phyloP scores from a whole-genome alignment of 2,797 vertebrate genomes.

The Karalla daura region DNA sequence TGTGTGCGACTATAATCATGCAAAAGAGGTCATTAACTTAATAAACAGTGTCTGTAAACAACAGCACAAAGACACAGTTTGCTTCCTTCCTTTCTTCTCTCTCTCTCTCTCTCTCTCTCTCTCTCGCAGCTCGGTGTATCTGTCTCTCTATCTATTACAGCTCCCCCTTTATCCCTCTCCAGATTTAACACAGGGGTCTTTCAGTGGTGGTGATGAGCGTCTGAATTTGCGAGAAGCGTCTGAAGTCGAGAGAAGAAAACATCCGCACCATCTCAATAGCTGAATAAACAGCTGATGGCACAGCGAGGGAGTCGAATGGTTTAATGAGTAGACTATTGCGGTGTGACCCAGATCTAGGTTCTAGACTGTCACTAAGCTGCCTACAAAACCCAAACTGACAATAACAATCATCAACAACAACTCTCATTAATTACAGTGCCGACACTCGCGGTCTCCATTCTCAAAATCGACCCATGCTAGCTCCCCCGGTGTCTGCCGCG shows the following conservation, averaged over 20 bases:
- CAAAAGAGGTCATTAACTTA: slow-evolving; percentile 77
- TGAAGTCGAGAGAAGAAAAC: slow-evolving; percentile 68
- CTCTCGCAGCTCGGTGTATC: background rate
- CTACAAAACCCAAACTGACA: slow-evolving; percentile 61
- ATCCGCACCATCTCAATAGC: slow-evolving; percentile 45
- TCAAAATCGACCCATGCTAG: slow-evolving; percentile 46
- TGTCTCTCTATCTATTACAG: slow-evolving; percentile 33
- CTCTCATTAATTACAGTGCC: slow-evolving; percentile 70
- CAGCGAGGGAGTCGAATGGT: slow-evolving; percentile 58
- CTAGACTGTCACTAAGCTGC: slow-evolving; percentile 56
- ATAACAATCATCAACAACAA: slow-evolving; percentile 71
- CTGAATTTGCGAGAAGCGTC: slow-evolving; percentile 48
- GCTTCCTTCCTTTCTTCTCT: slow-evolving; percentile 10
- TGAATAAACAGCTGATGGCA: slow-evolving; percentile 71
- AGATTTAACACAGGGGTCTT: slow-evolving; percentile 51
- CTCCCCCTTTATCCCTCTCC: slow-evolving; percentile 29
- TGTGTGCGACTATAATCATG: slow-evolving; percentile 69
- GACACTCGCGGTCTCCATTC: slow-evolving; percentile 54
- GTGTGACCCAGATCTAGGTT: slow-evolving; percentile 74
- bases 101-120: background rate
- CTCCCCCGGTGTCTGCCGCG: slow-evolving; percentile 31
- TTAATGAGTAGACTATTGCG: slow-evolving; percentile 72
- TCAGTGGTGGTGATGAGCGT: slow-evolving; percentile 39
- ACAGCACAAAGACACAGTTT: slow-evolving; percentile 53
- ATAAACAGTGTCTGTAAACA: slow-evolving; percentile 77